Evolutionary conservation across 2,888 invertebrate genomes (phyloP), one percentile per base, ranked within the genome.

Genomic region (Geophilus truncorum): DNA sequence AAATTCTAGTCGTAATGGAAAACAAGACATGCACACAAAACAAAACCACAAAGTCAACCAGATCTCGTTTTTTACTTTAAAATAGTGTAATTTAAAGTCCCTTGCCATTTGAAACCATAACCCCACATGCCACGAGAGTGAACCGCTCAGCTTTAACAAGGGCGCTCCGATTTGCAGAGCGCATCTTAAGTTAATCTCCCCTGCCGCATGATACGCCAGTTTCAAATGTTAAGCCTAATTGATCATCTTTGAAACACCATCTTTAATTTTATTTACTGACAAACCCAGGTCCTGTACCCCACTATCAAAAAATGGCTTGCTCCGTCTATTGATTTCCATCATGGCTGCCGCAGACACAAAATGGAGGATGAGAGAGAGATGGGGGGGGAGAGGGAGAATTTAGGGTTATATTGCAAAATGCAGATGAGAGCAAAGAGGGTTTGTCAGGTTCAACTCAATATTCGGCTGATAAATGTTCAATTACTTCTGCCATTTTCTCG

Each of bases 261-360:
- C 70, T 70, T 70, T 70, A 70, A 70, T 70, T 28, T 70, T 70
- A 70, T 70, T 70, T 70, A 70, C 70, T 23, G 70, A 12, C 10
- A 70, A 70, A 70, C 5, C 23, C 25, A 70, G 25, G 45, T 18
- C 32, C 18, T 51, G 12, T 70, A 70, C 70, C 70, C 70, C 28
- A 70, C 70, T 70, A 70, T 70, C 70, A 70, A 70, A 70, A 70
- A 70, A 12, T 70, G 70, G 70, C 70, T 12, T 70, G 70, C 28
- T 28, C 70, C 18, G 9, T 70, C 23, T 70, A 70, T 70, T 70
- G 70, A 70, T 70, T 70, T 70, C 12, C 70, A 70, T 70, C 70
- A 70, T 70, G 70, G 70, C 70, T 70, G 70, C 70, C 70, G 70
- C 70, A 70, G 28, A 70, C 70, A 70, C 70, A 70, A 70, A 70